Evolutionary conservation across 2,888 invertebrate species (phyloP).

Genomic region (Monoplex corrugatus): DNA sequence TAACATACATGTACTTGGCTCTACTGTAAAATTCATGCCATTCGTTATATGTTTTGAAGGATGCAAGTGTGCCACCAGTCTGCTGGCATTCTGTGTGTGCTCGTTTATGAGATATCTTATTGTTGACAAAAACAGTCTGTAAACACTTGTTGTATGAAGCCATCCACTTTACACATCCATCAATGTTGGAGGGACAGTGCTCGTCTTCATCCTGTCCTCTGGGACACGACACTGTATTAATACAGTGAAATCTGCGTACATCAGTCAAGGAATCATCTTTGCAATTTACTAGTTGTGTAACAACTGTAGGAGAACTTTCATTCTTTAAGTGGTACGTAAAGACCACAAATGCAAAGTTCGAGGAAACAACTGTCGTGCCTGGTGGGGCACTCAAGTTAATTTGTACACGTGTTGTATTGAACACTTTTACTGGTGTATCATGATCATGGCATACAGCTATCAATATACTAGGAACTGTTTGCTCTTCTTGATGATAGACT

Average conservation of each 20-base stretch:
- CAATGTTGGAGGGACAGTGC: slow-evolving; percentile 20
- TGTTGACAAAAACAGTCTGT: no score
- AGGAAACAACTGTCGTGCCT: neutral
- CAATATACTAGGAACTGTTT: neutral
- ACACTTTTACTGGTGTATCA: neutral
- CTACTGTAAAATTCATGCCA: no score
- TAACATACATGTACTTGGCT: neutral
- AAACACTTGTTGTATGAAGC: slow-evolving; percentile 20
- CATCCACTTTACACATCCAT: neutral
- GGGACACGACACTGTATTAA: no score
- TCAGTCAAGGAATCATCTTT: no score
- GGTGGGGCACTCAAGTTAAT: neutral
- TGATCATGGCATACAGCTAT: neutral
- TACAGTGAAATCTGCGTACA: no score
- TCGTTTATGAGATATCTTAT: no score
- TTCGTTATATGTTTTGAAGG: neutral
- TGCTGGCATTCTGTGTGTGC: neutral
- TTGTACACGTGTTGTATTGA: neutral
- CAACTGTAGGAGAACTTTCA: neutral
- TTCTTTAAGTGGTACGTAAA: neutral
- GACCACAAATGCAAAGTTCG: neutral
- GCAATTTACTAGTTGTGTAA: neutral
- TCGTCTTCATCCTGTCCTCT: slow-evolving; percentile 3
- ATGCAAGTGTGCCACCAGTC: neutral
- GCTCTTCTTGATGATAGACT: neutral